phyloP scores from a whole-genome alignment of 2,888 invertebrate genomes.

The Drosophila flavopinicola region DNA sequence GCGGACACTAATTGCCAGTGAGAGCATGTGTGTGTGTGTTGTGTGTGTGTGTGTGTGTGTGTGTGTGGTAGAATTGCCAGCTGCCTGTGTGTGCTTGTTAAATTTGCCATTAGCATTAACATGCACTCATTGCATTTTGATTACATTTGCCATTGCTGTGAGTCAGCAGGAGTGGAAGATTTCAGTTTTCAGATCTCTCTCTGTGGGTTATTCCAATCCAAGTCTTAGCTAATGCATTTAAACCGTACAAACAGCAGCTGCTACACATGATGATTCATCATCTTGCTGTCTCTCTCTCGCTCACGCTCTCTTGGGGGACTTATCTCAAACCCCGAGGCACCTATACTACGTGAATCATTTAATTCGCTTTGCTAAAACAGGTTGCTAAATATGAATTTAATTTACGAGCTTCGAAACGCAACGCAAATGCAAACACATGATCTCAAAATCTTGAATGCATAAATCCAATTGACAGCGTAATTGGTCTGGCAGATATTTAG shows the following conservation, averaged over 20 bases:
- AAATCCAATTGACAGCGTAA: conserved; percentile 10
- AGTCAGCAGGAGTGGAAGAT: conserved; percentile 18
- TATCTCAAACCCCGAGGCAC: background rate
- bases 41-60: conserved; percentile 36
- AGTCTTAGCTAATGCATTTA: conserved; percentile 23
- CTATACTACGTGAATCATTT: conserved; percentile 18
- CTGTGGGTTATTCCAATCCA: conserved; percentile 11
- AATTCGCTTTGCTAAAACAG: conserved; percentile 10
- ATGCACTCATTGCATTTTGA: background rate
- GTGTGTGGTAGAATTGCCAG: conserved; percentile 9
- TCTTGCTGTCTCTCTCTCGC: background rate
- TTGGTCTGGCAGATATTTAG: conserved; percentile 3
- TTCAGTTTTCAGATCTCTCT: no score
- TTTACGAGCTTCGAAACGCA: background rate
- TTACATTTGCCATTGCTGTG: background rate
- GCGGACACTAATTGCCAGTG: conserved; percentile 48
- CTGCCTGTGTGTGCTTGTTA: conserved; percentile 1
- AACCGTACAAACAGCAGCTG: conserved; percentile 12
- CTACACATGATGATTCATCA: conserved; percentile 14
- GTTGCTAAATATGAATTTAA: conserved; percentile 14
- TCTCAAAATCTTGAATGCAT: background rate
- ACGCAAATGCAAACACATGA: background rate
- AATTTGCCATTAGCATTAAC: conserved; percentile 12
- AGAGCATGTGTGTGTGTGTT: conserved; percentile 26
- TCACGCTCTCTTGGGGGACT: background rate